Base-by-base conservation (phyloP, 35 echinoderm and acorn worm genomes). In the Ptychodera flava region DNA sequence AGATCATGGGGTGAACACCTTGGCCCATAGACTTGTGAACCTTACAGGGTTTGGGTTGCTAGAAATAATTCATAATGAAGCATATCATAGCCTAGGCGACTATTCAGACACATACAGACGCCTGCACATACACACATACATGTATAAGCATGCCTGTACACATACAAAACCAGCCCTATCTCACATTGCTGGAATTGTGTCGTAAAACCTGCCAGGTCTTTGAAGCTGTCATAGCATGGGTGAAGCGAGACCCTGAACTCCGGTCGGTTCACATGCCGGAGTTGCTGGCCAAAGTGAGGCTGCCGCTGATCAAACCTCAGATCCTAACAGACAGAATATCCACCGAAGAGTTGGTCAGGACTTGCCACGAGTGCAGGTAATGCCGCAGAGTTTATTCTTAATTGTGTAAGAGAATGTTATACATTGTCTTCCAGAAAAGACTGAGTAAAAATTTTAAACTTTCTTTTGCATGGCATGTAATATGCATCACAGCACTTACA, bases 301-400 rank as follows among this genome's bases (percentile, higher is more conserved):
- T 99, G 88, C 96, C 96, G 32, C 83, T 99, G 14, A 99, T 99
- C 31, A 83, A 93, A 86, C 96, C 96, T 36, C 96, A 99, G 84
- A 89, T 99, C 27, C 88, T 99, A 34, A 94, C 90, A 35, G 93
- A 94, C 35, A 89, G 85, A 52, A 90, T 99, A 35, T 93, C 93
- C 34, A 92, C 90, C 28, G 93, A 94, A 81, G 96, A 99, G 31
- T 78, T 94, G 0, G 90, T 99, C 32, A 91, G 88, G 76, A 87
- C 78, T 35, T 94, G 90, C 35, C 96, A 99, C 52, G 86, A 94
- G 38, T 99, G 96, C 86, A 92, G 96, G 96, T 94, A 82, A n/a
- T n/a, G n/a, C n/a, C n/a, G n/a, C n/a, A n/a, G n/a, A n/a, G n/a
- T n/a, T n/a, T n/a, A n/a, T n/a, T n/a, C n/a, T n/a, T n/a, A n/a